Evolutionary conservation across 2,113 vertebrate species (phyloP).

Genomic region (Eidolon helvum): DNA sequence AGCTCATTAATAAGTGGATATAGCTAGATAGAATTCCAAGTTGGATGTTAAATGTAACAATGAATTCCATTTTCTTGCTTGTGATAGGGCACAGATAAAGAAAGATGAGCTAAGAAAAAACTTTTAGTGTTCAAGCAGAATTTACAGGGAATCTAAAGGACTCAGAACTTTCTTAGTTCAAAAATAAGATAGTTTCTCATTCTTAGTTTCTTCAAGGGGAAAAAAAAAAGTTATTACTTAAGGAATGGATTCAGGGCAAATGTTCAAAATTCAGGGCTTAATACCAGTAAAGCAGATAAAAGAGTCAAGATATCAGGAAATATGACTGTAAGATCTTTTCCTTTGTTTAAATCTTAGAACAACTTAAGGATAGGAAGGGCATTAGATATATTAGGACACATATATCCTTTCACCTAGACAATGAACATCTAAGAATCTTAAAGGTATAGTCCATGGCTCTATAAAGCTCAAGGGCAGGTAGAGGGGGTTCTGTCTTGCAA

Average conservation of each 20-base stretch:
- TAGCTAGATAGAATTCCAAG: neutral
- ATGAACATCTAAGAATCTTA: neutral
- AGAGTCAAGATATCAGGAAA: neutral
- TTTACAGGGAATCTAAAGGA: neutral
- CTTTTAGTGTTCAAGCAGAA: neutral
- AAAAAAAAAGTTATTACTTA: neutral
- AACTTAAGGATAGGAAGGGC: neutral
- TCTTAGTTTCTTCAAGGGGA: neutral
- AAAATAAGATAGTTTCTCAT: neutral
- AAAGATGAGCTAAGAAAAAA: neutral
- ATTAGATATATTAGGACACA: neutral
- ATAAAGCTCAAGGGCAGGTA: neutral
- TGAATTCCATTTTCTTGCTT: neutral
- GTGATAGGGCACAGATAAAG: neutral
- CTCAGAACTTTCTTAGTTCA: neutral
- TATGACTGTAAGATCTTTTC: neutral
- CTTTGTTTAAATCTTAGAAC: neutral
- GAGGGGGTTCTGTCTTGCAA: neutral
- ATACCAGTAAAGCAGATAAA: neutral
- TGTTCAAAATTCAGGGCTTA: neutral
- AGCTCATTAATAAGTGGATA: neutral
- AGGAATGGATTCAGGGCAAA: neutral
- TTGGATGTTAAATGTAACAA: neutral
- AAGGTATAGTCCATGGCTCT: neutral
- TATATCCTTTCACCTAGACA: neutral